phyloP scores from a whole-genome alignment of 2,797 vertebrate species.

The Chaenodraco wilsoni region DNA sequence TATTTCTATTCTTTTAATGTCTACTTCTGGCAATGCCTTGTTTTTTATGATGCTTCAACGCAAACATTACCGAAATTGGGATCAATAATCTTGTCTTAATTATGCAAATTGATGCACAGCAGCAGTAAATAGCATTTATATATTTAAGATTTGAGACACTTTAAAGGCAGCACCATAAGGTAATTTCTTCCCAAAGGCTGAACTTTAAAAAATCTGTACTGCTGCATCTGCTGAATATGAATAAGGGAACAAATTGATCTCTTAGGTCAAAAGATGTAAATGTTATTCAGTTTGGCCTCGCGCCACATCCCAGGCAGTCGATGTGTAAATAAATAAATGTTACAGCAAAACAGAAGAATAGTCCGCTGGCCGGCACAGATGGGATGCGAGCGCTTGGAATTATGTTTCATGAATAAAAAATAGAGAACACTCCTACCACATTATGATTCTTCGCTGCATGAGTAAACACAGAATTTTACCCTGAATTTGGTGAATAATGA shows the following conservation, averaged over 20 bases:
- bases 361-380: neutral
- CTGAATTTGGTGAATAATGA: constrained; percentile 5
- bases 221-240: neutral
- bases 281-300: constrained; percentile 11
- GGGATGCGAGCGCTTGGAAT: constrained; percentile 12
- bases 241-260: neutral
- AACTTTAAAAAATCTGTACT: neutral
- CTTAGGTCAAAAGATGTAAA: constrained; percentile 11
- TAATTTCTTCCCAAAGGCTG: constrained; percentile 6
- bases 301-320: constrained; percentile 6
- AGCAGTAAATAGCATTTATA: neutral
- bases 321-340: constrained; percentile 24
- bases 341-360: constrained; percentile 11
- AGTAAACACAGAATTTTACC: neutral
- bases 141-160: constrained; percentile 3
- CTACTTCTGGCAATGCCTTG: too few species aligned
- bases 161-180: constrained; percentile 1
- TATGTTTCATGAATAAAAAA: constrained; percentile 34
- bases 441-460: neutral
- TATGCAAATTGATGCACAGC: too few species aligned
- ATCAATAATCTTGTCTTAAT: too few species aligned
- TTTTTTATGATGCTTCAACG: too few species aligned
- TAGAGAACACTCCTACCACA: neutral
- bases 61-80: too few species aligned
- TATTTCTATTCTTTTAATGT: too few species aligned